Evolutionary conservation across 2,113 vertebrate species (phyloP), one percentile per base, ranked within the genome.

Genomic region (Elephas maximus): DNA sequence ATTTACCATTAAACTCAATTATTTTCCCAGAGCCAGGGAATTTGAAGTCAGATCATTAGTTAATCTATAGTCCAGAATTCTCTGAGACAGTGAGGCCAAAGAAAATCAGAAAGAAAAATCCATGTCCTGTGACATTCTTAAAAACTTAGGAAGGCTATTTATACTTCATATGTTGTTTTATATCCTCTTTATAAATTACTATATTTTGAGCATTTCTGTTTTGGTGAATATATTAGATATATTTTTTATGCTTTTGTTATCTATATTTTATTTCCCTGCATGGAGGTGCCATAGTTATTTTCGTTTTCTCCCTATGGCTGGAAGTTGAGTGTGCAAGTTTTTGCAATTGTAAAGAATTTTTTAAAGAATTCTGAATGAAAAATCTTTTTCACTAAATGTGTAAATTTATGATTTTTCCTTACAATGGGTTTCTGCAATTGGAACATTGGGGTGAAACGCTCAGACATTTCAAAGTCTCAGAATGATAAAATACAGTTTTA

Each of bases 301-400:
- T 67, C 88, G 62, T 81, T 74, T 94, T 74, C 30, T 81, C 28
- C 37, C 2, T 60, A n/a, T 37, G 8, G 14, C 41, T 95, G 18
- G 3, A 82, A 37, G 63, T 62, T 71, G n/a, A 74, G 20, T 89
- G 76, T 83, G 6, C 11, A 57, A 57, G 15, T 57, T 57, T 57
- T 33, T 60, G 12, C 51, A 80, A 80, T 81, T 80, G 53, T 62
- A 85, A 85, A 93, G 33, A 76, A 26, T 76, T 96, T 81, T 80
- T 53, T 62, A 85, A 85, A 93, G 33, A 76, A 26, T 76, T 96
- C 41, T 88, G 33, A 10, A 77, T 17, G 26, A 87, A 71, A 15
- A 1, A 65, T 67, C 6, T 82, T 90, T 81, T 67, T 77, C 48
- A 69, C 51, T 76, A 84, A 93, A 88, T 73, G 4, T 24, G 20